A percentile compares a stretch with the other conserved stretches of the same genome.
Conservation (phyloP, 2,113 vertebrate genomes). For the Clinocottus analis region DNA sequence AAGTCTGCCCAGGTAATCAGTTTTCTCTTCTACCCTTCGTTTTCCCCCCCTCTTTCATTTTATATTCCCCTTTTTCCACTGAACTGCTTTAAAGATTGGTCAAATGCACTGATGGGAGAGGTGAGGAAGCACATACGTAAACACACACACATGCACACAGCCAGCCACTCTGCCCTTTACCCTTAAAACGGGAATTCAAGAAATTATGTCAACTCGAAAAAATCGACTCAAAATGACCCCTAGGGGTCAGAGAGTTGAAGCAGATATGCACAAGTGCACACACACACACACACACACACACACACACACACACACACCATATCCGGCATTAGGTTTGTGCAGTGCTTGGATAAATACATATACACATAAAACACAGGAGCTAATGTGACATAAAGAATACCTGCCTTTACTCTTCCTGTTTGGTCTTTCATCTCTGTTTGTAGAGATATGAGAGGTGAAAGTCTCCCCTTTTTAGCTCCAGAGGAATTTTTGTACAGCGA, state of each 20-base stretch:
- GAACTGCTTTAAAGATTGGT: conserved; percentile 43
- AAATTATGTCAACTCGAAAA: no score
- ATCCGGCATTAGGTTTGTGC: conserved; percentile 15
- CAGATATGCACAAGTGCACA: not conserved
- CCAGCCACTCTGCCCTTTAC: conserved; percentile 25
- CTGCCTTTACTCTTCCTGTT: not conserved
- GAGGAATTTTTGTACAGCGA: not conserved
- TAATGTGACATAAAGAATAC: conserved; percentile 10
- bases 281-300: no score
- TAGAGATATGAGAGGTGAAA: conserved; percentile 6
- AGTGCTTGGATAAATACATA: conserved; percentile 22
- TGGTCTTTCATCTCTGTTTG: not conserved
- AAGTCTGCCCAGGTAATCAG: conserved; percentile 92
- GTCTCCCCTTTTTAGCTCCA: not conserved
- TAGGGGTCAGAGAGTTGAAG: no score
- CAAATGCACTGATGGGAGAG: conserved; percentile 43
- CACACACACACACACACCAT: not conserved
- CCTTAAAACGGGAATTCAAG: no score
- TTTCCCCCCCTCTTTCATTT: conserved; percentile 32
- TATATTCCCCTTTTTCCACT: conserved; percentile 41
- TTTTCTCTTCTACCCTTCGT: conserved; percentile 42
- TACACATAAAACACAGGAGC: conserved; percentile 12
- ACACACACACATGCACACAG: not conserved
- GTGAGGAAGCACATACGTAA: conserved; percentile 29
- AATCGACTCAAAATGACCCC: no score